Conservation (phyloP, 2,888 invertebrate genomes). For the Eristalis tenax region DNA sequence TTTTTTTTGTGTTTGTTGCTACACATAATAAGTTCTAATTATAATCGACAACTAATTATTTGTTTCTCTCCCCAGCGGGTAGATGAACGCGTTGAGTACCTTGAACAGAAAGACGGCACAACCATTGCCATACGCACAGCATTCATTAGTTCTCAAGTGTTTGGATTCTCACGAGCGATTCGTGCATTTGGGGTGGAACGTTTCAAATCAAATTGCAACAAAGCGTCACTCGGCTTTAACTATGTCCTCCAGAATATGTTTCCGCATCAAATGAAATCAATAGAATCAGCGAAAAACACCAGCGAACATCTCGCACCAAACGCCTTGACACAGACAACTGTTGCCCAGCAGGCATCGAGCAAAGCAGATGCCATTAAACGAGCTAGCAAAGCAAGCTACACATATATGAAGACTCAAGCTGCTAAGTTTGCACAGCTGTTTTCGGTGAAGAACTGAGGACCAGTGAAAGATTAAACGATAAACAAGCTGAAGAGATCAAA, state of each 20-base stretch:
- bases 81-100: slow-evolving; percentile 94
- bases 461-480: slow-evolving; percentile 58
- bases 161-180: slow-evolving; percentile 93
- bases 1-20: background rate
- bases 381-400: slow-evolving; percentile 90
- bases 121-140: slow-evolving; percentile 91
- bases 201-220: slow-evolving; percentile 91
- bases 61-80: slow-evolving; percentile 86
- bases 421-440: slow-evolving; percentile 79
- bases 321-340: slow-evolving; percentile 76
- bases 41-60: slow-evolving; percentile 11
- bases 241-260: slow-evolving; percentile 89
- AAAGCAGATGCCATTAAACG: slow-evolving; percentile 86
- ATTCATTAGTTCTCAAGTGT: slow-evolving; percentile 94
- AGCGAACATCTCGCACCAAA: slow-evolving; percentile 68
- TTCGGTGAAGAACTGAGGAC: slow-evolving; percentile 79
- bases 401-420: slow-evolving; percentile 86
- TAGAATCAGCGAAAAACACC: slow-evolving; percentile 27
- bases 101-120: slow-evolving; percentile 86
- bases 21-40: slow-evolving; percentile 7
- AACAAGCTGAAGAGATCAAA: slow-evolving; percentile 14
- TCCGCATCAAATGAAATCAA: slow-evolving; percentile 80
- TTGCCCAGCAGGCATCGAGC: slow-evolving; percentile 73
- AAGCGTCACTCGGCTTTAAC: slow-evolving; percentile 93
- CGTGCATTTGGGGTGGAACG: slow-evolving; percentile 94